These are phyloP conservation scores for Mesitornis unicolor DNA, from an alignment of 2,113 vertebrate genomes.

Conservation along the genomic window DNA sequence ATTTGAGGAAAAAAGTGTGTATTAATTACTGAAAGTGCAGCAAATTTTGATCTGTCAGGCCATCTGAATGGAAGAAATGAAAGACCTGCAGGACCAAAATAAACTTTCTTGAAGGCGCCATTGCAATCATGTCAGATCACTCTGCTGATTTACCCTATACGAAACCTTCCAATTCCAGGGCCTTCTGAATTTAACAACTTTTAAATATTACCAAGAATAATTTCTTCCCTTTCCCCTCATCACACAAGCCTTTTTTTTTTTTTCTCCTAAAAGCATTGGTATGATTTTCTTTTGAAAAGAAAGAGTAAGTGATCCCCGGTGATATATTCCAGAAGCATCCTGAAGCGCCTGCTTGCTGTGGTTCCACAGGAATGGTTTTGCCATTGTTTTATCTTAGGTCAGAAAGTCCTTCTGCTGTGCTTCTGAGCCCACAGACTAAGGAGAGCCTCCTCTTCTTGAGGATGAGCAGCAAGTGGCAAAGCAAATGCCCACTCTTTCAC, in stretches of 20 bases:
- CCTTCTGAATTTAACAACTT: neutral
- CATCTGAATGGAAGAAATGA: neutral
- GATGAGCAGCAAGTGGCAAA: neutral
- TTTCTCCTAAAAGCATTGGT: neutral
- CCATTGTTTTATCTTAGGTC: slow-evolving; percentile 8
- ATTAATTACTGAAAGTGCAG: neutral
- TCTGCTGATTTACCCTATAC: neutral
- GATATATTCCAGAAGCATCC: slow-evolving; percentile 29
- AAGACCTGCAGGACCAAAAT: neutral
- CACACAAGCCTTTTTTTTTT: neutral
- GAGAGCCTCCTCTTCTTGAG: neutral
- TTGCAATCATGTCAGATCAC: neutral
- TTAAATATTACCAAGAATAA: neutral
- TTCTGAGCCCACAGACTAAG: neutral
- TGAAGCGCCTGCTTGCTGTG: neutral
- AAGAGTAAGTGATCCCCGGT: neutral
- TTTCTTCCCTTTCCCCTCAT: neutral
- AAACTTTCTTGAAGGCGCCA: neutral
- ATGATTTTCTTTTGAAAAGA: neutral
- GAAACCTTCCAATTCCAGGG: neutral
- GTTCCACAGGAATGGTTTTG: neutral
- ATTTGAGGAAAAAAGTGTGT: neutral
- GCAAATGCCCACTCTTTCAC: neutral
- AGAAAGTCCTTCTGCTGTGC: neutral
- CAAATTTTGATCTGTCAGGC: neutral